Percentiles rank a stretch among this genome's conserved stretches.
These are phyloP conservation scores for Chloroceryle amazona DNA, from an alignment of 2,797 vertebrate species.

Conservation along the genomic window DNA sequence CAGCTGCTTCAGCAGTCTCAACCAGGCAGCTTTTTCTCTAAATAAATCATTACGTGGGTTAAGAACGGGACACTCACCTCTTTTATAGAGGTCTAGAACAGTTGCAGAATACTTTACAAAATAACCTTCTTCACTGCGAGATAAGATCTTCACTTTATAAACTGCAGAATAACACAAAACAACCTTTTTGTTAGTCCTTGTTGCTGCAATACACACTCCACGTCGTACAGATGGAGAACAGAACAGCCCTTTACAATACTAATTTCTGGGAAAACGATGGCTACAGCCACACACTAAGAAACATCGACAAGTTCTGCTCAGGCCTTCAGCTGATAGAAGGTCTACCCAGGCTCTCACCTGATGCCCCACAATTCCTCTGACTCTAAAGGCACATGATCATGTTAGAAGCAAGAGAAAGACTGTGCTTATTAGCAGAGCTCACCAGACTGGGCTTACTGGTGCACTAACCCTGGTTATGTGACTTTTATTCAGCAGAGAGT, in stretches of 20 bases:
- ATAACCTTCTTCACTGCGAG: constrained; percentile 83
- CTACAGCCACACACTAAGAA: not conserved
- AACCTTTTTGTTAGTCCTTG: not conserved
- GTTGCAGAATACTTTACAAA: constrained; percentile 88
- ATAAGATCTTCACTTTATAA: constrained; percentile 86
- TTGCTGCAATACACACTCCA: not conserved
- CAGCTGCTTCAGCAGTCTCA: not conserved
- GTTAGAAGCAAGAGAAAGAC: not conserved
- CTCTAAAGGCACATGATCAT: not conserved
- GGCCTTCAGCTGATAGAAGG: not conserved
- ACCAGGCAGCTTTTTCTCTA: not conserved
- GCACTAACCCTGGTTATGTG: not conserved
- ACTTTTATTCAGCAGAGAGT: not conserved
- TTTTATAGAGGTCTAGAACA: constrained; percentile 85
- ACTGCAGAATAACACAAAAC: constrained; percentile 69
- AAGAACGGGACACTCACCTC: constrained; percentile 78
- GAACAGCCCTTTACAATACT: not conserved
- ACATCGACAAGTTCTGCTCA: not conserved
- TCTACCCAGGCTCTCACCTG: not conserved
- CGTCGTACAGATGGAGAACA: not conserved
- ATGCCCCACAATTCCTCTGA: not conserved
- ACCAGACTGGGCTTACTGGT: not conserved
- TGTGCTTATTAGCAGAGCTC: not conserved
- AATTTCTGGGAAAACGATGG: not conserved
- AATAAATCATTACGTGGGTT: not conserved